Evolutionary conservation across 2,888 invertebrate genomes (phyloP), one percentile per base, ranked within the genome.

Genomic region (Pyrrhosoma nymphula): DNA sequence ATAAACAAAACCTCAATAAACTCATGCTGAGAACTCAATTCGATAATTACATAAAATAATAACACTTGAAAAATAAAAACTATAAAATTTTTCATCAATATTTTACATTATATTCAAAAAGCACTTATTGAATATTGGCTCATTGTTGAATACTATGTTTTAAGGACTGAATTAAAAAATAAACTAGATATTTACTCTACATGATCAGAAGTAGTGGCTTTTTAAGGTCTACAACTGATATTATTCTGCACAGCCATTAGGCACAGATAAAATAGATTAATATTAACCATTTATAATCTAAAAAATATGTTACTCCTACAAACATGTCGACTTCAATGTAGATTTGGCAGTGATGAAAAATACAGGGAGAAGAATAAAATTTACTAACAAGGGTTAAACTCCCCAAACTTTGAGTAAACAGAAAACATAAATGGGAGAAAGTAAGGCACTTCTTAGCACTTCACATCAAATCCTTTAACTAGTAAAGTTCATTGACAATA

Each of bases 271-370:
- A 69, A 93, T 35, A 93, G 69, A 75, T 93, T 93, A 63, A 93
- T 56, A 69, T 93, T 69, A 69, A 39, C 23, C 93, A 63, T 47
- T 47, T 63, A 47, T 47, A 26, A 93, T n/a, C 93, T 93, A 93
- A 75, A 10, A 89, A 63, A 69, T 93, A n/a, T 20, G 47, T 93
- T 69, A 69, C 69, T 69, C 47, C 93, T 93, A 47, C 10, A 35
- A 93, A 47, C 39, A 93, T 47, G 26, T 47, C 26, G 47, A 69
- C 35, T 69, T 93, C 63, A 69, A 26, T 69, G 69, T 93, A 75
- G 93, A 75, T 69, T 75, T 93, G 93, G 93, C 93, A 93, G 93
- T 93, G 93, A 93, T 91, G 39, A 91, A 20, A 93, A 47, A 93
- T 75, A 69, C n/a, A 47, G 39, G 47, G 69, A 89, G 89, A 47